These are phyloP conservation scores for Mimachlamys varia DNA, from an alignment of 2,888 invertebrate genomes.

Conservation along the genomic window DNA sequence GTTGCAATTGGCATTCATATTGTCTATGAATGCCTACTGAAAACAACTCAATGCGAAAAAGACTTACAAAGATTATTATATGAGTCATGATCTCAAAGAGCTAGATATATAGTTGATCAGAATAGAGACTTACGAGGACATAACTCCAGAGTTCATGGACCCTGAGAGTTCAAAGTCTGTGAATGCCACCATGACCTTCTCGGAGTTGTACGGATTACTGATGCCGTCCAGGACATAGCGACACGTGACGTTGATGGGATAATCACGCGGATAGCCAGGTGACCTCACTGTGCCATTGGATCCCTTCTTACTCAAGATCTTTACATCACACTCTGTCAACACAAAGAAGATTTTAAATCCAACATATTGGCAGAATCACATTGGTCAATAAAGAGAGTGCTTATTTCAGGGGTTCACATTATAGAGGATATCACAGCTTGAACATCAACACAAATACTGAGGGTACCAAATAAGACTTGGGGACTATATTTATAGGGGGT, in stretches of 20 bases:
- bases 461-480: too few relatives aligned
- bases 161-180: slow-evolving; percentile 94
- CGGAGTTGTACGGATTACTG: slow-evolving; percentile 97
- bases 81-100: slow-evolving; percentile 85
- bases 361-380: too few relatives aligned
- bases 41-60: too few relatives aligned
- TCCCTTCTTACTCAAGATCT: slow-evolving; percentile 93
- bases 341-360: neutral
- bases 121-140: slow-evolving; percentile 10
- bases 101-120: slow-evolving; percentile 78
- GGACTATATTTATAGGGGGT: too few relatives aligned
- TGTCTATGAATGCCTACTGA: too few relatives aligned
- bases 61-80: too few relatives aligned
- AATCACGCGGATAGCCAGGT: slow-evolving; percentile 97
- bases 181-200: slow-evolving; percentile 95
- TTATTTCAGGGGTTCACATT: too few relatives aligned
- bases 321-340: slow-evolving; percentile 95
- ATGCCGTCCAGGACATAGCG: slow-evolving; percentile 96
- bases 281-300: slow-evolving; percentile 96
- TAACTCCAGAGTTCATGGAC: slow-evolving; percentile 59
- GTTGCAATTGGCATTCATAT: too few relatives aligned
- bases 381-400: too few relatives aligned
- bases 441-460: too few relatives aligned
- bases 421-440: too few relatives aligned
- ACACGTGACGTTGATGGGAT: slow-evolving; percentile 97